A percentile compares a stretch with the other conserved stretches of the same genome.
These are phyloP conservation scores for Brachionus paranguensis DNA, from an alignment of 1,140 invertebrate species.

Conservation along the genomic window DNA sequence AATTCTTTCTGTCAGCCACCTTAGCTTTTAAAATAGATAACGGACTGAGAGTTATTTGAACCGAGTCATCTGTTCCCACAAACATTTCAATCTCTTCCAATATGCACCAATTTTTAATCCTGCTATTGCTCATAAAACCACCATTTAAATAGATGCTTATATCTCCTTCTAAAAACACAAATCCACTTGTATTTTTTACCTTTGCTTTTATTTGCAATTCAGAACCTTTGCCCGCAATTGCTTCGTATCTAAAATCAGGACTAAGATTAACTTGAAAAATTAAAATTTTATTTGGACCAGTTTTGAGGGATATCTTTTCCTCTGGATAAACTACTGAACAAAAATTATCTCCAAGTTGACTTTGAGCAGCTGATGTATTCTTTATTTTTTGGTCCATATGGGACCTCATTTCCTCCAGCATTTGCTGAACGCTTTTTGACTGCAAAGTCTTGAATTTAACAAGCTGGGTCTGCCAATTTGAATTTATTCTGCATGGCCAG, in stretches of 20 bases:
- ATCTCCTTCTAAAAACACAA: conserved; percentile 49
- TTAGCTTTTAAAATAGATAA: conserved; percentile 44
- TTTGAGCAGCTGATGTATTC: not conserved
- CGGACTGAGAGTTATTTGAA: conserved; percentile 55
- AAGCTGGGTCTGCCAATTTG: not conserved
- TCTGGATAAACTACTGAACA: not conserved
- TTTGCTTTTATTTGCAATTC: conserved; percentile 53
- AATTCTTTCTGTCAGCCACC: conserved; percentile 44
- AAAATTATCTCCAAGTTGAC: not conserved
- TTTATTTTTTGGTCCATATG: not conserved
- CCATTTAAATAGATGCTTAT: conserved; percentile 55
- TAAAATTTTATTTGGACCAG: not conserved
- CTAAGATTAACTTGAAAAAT: conserved; percentile 45
- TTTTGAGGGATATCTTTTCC: not conserved
- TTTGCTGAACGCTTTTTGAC: not conserved
- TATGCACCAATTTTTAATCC: conserved; percentile 53
- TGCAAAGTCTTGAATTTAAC: not conserved
- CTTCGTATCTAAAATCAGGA: conserved; percentile 49
- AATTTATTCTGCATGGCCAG: no score
- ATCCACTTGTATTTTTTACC: conserved; percentile 49
- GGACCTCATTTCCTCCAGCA: not conserved
- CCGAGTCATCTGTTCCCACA: conserved; percentile 53
- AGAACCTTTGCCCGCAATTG: conserved; percentile 48
- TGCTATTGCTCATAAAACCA: conserved; percentile 50
- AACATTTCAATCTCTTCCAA: conserved; percentile 51